These are phyloP conservation scores for Araneus ventricosus DNA, from an alignment of 1,140 invertebrate genomes.

Conservation along the genomic window DNA sequence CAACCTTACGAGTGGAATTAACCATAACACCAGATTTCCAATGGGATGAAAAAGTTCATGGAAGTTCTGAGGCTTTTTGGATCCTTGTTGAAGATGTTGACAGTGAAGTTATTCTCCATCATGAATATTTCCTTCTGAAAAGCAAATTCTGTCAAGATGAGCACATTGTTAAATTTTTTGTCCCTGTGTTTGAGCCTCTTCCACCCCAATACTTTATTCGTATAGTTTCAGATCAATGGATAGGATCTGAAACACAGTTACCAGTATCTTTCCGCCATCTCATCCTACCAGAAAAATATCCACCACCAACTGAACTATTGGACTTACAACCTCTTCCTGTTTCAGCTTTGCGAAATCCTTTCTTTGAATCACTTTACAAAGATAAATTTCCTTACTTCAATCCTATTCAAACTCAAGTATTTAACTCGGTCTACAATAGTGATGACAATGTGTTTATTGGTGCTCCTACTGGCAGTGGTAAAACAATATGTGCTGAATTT, in stretches of 20 bases:
- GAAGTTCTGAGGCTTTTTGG: conserved; percentile 97
- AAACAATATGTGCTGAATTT: conserved; percentile 98
- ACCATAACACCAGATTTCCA: conserved; percentile 99
- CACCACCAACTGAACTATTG: conserved; percentile 98
- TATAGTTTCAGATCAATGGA: conserved; percentile 84
- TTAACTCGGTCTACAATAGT: conserved; percentile 98
- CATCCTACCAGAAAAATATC: conserved; percentile 98
- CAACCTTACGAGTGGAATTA: conserved; percentile 95
- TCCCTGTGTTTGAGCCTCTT: conserved; percentile 98
- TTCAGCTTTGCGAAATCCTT: conserved; percentile 86
- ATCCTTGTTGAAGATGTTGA: conserved; percentile 99
- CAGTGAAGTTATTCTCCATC: conserved; percentile 94
- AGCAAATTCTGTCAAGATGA: conserved; percentile 95
- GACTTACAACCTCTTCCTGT: conserved; percentile 97
- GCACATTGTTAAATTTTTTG: conserved; percentile 98
- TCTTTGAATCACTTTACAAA: conserved; percentile 92
- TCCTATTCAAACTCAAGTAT: conserved; percentile 99
- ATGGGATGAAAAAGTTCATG: conserved; percentile 99
- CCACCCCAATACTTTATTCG: conserved; percentile 98
- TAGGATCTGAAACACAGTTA: conserved; percentile 92
- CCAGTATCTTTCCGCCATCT: conserved; percentile 99
- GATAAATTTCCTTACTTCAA: conserved; percentile 97
- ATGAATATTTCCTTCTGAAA: conserved; percentile 98
- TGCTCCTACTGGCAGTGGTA: conserved; percentile 98
- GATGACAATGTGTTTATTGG: conserved; percentile 99